These are phyloP conservation scores for Xerus inauris DNA, from an alignment of 2,113 vertebrate species.

Conservation along the genomic window DNA sequence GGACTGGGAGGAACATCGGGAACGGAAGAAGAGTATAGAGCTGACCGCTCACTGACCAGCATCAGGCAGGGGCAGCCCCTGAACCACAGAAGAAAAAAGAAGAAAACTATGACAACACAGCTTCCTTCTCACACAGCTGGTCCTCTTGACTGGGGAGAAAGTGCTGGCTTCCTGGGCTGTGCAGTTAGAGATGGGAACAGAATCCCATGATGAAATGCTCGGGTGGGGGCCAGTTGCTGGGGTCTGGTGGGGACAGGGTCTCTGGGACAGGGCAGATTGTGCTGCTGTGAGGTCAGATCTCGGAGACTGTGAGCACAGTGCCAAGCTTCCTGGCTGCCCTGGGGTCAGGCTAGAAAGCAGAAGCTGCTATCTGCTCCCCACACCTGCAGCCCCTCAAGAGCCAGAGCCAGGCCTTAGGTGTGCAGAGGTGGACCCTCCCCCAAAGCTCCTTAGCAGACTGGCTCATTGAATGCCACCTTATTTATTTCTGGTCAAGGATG, in stretches of 20 bases:
- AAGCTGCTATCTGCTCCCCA: neutral
- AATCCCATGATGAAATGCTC: neutral
- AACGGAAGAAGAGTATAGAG: conserved; percentile 88
- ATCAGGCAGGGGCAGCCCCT: neutral
- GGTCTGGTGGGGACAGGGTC: neutral
- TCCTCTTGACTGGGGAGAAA: conserved; percentile 7
- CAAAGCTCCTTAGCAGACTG: neutral
- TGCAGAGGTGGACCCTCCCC: neutral
- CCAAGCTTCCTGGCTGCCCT: neutral
- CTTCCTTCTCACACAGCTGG: neutral
- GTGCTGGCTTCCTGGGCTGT: neutral
- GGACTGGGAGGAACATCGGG: conserved; percentile 88
- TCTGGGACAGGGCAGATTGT: neutral
- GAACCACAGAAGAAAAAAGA: neutral
- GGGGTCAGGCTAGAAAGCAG: neutral
- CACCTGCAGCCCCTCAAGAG: neutral
- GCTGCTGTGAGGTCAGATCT: neutral
- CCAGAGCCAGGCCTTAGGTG: neutral
- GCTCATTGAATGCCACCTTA: conserved; percentile 44
- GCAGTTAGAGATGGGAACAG: neutral
- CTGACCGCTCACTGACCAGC: conserved; percentile 80
- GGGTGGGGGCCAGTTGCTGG: neutral
- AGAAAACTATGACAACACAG: neutral
- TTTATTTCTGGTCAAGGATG: conserved; percentile 72
- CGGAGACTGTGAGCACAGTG: neutral